Evolutionary conservation across 1,140 invertebrate species (phyloP).

Genomic region (Pachypsylla venusta): DNA sequence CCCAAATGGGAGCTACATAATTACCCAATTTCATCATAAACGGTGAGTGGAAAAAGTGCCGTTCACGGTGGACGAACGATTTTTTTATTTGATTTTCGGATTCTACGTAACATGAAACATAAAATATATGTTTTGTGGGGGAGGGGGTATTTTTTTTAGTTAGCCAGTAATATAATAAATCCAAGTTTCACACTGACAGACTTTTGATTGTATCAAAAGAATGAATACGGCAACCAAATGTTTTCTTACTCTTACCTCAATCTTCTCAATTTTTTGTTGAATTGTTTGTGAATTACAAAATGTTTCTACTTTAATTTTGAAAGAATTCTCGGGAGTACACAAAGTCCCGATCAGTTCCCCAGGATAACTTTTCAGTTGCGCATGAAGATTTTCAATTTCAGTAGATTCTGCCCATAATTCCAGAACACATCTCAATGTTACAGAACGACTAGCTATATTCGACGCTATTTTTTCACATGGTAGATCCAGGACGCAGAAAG

Average conservation of each 20-base stretch:
- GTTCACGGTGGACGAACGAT: no score
- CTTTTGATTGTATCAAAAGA: no score
- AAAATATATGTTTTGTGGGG: no score
- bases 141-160: no score
- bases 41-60: no score
- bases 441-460: constrained; percentile 54
- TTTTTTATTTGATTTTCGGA: no score
- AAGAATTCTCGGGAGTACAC: constrained; percentile 40
- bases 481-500: constrained; percentile 63
- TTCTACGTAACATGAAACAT: no score
- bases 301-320: constrained; percentile 72
- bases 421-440: constrained; percentile 56
- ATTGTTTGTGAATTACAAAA: constrained; percentile 71
- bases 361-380: constrained; percentile 41
- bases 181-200: no score
- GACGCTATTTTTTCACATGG: constrained; percentile 41
- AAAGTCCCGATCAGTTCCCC: constrained; percentile 34
- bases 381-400: constrained; percentile 42
- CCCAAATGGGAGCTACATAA: no score
- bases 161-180: no score
- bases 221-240: constrained; percentile 1
- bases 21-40: no score
- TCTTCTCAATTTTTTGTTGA: constrained; percentile 63
- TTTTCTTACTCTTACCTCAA: constrained; percentile 48
- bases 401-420: constrained; percentile 58